Percentiles rank a stretch among this genome's conserved stretches.
phyloP scores from a whole-genome alignment of 2,113 vertebrate genomes.

The Limanda limanda region DNA sequence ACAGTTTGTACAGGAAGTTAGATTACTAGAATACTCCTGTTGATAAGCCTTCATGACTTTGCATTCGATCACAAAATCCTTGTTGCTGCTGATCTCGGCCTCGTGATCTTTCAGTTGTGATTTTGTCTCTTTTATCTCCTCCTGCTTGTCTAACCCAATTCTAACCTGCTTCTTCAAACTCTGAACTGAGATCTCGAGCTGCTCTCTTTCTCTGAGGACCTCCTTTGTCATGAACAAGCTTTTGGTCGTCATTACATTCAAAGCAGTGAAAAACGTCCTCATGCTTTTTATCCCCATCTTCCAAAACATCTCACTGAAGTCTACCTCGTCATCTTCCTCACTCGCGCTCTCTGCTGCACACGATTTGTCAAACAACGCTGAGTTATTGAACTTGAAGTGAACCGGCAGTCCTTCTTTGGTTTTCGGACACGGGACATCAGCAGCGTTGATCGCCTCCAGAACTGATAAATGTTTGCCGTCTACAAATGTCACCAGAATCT shows the following conservation, averaged over 20 bases:
- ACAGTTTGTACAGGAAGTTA: too few species aligned
- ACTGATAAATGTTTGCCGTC: conserved; percentile 56
- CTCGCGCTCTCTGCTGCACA: not conserved
- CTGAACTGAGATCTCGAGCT: conserved; percentile 1
- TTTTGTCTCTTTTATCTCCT: conserved; percentile 40
- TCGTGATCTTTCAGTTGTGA: not conserved
- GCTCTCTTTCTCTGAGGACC: conserved; percentile 20
- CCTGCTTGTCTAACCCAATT: conserved; percentile 35
- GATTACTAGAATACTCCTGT: too few species aligned
- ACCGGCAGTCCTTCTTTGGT: conserved; percentile 18
- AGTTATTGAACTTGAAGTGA: conserved; percentile 77
- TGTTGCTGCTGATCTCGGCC: too few species aligned
- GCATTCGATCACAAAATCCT: too few species aligned
- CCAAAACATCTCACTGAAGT: conserved; percentile 59
- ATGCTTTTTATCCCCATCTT: conserved; percentile 49
- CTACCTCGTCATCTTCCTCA: not conserved
- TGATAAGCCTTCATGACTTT: too few species aligned
- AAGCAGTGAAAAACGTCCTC: conserved; percentile 22
- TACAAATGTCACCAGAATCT: conserved; percentile 54
- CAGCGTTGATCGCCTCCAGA: conserved; percentile 45
- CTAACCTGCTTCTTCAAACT: conserved; percentile 22
- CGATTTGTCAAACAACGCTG: conserved; percentile 50
- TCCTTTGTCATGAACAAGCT: conserved; percentile 40
- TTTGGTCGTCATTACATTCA: not conserved
- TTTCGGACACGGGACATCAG: conserved; percentile 58